Evolutionary conservation across 2,797 vertebrate species (phyloP).

Genomic region (Sciaenops ocellatus): DNA sequence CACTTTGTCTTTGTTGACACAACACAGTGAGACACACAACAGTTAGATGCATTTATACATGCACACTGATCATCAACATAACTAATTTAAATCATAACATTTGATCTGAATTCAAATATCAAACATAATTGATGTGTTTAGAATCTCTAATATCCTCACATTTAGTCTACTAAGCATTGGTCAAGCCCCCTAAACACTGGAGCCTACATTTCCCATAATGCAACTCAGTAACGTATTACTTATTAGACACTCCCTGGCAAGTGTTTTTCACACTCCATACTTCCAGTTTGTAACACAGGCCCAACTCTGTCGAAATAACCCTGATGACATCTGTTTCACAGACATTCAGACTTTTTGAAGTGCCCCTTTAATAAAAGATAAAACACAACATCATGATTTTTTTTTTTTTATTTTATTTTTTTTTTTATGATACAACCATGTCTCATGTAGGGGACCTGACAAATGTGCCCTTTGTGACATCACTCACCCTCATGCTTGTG

Average conservation of each 20-base stretch:
- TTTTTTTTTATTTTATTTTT: not conserved
- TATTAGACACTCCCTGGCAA: not conserved
- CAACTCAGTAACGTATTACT: not conserved
- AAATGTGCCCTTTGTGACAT: conserved; percentile 38
- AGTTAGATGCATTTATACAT: not conserved
- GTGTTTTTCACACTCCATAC: not conserved
- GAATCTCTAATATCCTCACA: not conserved
- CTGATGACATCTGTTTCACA: not conserved
- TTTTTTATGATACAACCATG: not conserved
- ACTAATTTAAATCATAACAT: not conserved
- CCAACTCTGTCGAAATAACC: not conserved
- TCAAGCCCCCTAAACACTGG: not conserved
- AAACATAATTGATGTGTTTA: too few species aligned
- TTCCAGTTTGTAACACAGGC: not conserved
- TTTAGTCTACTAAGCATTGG: not conserved
- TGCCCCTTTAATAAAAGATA: not conserved
- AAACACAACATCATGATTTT: not conserved
- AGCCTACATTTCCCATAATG: conserved; percentile 5
- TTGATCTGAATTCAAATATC: not conserved
- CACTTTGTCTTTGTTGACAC: not conserved
- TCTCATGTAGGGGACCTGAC: not conserved
- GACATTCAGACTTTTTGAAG: too few species aligned
- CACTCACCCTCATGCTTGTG: conserved; percentile 37
- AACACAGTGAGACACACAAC: not conserved
- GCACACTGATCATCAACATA: not conserved